A percentile compares a stretch with the other conserved stretches of the same genome.
Evolutionary conservation across 2,888 invertebrate species (phyloP).

Genomic region (Apotomis betuletana): DNA sequence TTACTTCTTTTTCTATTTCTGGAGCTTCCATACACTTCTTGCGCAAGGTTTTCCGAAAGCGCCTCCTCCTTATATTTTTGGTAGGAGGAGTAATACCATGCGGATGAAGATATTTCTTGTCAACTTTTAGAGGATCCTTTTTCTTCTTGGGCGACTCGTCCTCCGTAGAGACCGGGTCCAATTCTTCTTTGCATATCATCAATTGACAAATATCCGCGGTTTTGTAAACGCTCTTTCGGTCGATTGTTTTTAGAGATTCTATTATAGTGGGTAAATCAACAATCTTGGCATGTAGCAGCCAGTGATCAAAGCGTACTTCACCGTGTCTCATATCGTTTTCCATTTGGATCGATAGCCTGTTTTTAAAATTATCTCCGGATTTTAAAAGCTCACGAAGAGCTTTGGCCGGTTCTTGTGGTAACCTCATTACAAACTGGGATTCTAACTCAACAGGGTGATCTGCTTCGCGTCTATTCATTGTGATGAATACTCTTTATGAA

Average conservation of each 20-base stretch:
- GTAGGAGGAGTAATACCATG: conserved; percentile 96
- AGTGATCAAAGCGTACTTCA: conserved; percentile 92
- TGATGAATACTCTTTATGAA: neutral
- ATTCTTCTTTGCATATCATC: conserved; percentile 92
- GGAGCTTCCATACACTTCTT: conserved; percentile 97
- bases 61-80: conserved; percentile 93
- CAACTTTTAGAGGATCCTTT: conserved; percentile 88
- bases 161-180: conserved; percentile 87
- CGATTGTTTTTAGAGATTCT: conserved; percentile 95
- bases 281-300: conserved; percentile 90
- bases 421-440: conserved; percentile 89
- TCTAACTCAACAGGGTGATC: conserved; percentile 86
- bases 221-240: conserved; percentile 96
- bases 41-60: conserved; percentile 94
- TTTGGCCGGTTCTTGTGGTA: conserved; percentile 90
- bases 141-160: conserved; percentile 91
- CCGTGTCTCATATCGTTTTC: conserved; percentile 93
- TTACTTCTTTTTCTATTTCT: conserved; percentile 97
- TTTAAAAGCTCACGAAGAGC: conserved; percentile 87
- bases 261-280: conserved; percentile 93
- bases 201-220: conserved; percentile 95
- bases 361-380: conserved; percentile 88
- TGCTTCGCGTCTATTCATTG: conserved; percentile 52
- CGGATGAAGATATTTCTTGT: conserved; percentile 94
- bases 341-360: conserved; percentile 89